Percentiles rank a stretch among this genome's conserved stretches.
phyloP scores from a whole-genome alignment of 1,140 invertebrate genomes.

The Nomia melanderi region DNA sequence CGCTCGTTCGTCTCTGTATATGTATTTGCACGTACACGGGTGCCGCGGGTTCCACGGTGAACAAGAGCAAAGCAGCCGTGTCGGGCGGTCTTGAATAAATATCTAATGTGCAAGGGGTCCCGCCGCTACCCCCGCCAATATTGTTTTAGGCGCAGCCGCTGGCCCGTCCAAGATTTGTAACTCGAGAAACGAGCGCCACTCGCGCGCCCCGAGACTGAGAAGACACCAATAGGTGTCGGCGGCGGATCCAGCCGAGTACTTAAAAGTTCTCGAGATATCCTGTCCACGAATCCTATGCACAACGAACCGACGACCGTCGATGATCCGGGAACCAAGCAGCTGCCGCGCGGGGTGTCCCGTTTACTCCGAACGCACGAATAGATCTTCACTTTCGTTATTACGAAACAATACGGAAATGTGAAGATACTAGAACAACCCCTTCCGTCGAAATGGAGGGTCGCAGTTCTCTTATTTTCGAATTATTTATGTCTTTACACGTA shows the following conservation, averaged over 20 bases:
- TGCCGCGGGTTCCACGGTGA: slow-evolving; percentile 48
- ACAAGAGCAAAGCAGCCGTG: slow-evolving; percentile 63
- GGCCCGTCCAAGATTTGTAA: slow-evolving; percentile 64
- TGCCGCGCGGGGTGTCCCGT: no score
- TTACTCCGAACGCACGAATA: no score
- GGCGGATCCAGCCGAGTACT: slow-evolving; percentile 35
- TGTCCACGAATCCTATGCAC: slow-evolving; percentile 21
- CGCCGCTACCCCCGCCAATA: slow-evolving; percentile 60
- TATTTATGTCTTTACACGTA: no score
- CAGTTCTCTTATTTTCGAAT: no score
- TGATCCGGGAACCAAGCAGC: slow-evolving; percentile 15
- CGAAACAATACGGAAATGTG: no score
- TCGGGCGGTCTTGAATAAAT: slow-evolving; percentile 71
- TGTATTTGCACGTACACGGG: slow-evolving; percentile 7
- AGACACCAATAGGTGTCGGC: slow-evolving; percentile 48
- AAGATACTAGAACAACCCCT: no score
- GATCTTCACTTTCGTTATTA: no score
- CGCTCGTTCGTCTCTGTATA: not conserved
- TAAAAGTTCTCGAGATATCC: slow-evolving; percentile 26
- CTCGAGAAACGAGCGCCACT: slow-evolving; percentile 68
- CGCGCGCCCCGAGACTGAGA: slow-evolving; percentile 33
- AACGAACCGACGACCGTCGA: not conserved
- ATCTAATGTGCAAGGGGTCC: slow-evolving; percentile 63
- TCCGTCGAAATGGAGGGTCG: no score
- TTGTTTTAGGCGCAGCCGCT: slow-evolving; percentile 71